A percentile compares a stretch with the other conserved stretches of the same genome.
Conservation (phyloP, 2,797 vertebrate genomes). For the Rhynchotus rufescens region DNA sequence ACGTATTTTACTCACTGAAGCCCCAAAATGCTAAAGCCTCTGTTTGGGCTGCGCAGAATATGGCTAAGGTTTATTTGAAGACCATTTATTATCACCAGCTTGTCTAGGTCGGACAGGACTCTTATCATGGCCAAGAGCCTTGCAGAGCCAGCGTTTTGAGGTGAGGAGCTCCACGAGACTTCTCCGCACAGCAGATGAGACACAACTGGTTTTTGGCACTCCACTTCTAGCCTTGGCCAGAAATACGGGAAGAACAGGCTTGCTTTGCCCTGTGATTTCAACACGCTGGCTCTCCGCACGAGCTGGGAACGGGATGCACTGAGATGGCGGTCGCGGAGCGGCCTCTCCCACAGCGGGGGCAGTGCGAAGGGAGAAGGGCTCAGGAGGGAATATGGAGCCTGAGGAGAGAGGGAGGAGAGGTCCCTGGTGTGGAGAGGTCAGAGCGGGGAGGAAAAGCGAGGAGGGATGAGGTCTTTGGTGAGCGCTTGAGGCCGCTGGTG, state of each 20-base stretch:
- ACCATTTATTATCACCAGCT: background rate
- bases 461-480: background rate
- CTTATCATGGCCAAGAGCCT: background rate
- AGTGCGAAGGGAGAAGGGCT: background rate
- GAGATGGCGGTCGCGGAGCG: background rate
- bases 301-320: slow-evolving; percentile 46
- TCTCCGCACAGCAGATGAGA: slow-evolving; percentile 7
- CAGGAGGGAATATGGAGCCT: background rate
- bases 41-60: background rate
- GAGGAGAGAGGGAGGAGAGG: background rate
- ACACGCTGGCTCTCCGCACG: slow-evolving; percentile 14
- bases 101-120: background rate
- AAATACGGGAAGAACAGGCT: slow-evolving; percentile 61
- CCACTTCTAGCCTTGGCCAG: slow-evolving; percentile 43
- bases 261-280: slow-evolving; percentile 55
- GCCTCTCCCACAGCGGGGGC: background rate
- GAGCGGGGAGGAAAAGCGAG: background rate
- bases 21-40: background rate
- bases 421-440: too few relatives aligned
- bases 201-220: slow-evolving; percentile 47
- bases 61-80: background rate
- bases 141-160: rapidly evolving
- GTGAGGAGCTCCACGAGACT: background rate
- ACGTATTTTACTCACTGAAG: background rate
- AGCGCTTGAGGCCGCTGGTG: background rate